phyloP scores from a whole-genome alignment of 2,113 vertebrate species.

The Diadophis punctatus region DNA sequence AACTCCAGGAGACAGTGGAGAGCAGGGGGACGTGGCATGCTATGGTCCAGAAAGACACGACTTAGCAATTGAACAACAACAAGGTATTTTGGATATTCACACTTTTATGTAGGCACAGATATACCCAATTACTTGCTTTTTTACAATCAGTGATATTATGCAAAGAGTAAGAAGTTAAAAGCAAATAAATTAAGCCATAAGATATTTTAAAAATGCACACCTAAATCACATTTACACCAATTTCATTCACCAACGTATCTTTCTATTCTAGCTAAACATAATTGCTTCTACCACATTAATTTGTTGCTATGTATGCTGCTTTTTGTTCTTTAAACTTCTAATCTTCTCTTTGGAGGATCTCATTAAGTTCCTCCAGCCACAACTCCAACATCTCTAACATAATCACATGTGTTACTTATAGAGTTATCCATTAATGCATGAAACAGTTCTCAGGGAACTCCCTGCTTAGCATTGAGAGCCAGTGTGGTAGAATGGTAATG shows the following conservation, averaged over 20 bases:
- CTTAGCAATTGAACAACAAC: neutral
- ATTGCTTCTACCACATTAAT: neutral
- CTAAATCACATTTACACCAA: neutral
- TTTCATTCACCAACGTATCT: neutral
- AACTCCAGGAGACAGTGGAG: neutral
- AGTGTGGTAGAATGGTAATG: neutral
- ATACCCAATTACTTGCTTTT: neutral
- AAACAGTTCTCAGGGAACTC: neutral
- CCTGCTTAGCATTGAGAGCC: neutral
- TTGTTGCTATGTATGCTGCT: neutral
- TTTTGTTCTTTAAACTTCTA: neutral
- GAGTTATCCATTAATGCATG: neutral
- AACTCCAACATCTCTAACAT: neutral
- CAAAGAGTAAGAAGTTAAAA: neutral
- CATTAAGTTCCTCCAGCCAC: neutral
- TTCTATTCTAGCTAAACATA: neutral
- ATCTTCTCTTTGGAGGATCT: neutral
- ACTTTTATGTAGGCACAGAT: neutral
- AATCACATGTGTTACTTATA: neutral
- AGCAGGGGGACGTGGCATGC: neutral
- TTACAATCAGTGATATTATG: neutral
- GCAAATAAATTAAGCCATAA: neutral
- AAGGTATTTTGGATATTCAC: neutral
- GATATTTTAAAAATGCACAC: neutral
- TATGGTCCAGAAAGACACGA: neutral